Evolutionary conservation across 2,113 vertebrate genomes (phyloP).

Genomic region (Leiothrix lutea): DNA sequence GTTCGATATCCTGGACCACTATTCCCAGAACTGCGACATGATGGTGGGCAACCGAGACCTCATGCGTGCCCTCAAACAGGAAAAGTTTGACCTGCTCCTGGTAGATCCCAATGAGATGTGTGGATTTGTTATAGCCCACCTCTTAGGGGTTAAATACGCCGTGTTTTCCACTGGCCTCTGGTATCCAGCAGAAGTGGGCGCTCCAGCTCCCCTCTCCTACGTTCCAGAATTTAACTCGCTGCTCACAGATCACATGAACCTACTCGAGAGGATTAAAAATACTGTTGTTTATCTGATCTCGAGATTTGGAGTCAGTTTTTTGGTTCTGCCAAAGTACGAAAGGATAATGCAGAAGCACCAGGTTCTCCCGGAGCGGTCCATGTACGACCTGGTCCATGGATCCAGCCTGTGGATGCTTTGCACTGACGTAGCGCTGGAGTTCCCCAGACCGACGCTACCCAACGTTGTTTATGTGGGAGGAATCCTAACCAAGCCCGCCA

Average conservation of each 20-base stretch:
- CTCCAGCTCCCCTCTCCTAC: slow-evolving; percentile 91
- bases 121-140: slow-evolving; percentile 94
- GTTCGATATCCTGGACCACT: slow-evolving; percentile 96
- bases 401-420: slow-evolving; percentile 97
- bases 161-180: slow-evolving; percentile 97
- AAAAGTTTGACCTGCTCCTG: slow-evolving; percentile 91
- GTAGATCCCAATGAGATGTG: slow-evolving; percentile 99
- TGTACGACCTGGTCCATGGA: slow-evolving; percentile 92
- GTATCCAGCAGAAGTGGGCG: slow-evolving; percentile 96
- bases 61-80: slow-evolving; percentile 83
- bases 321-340: slow-evolving; percentile 95
- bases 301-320: slow-evolving; percentile 90
- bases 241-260: slow-evolving; percentile 92
- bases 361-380: slow-evolving; percentile 83
- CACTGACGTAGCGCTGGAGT: slow-evolving; percentile 95
- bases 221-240: slow-evolving; percentile 98
- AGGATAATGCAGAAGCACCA: slow-evolving; percentile 91
- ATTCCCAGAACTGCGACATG: slow-evolving; percentile 94
- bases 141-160: slow-evolving; percentile 91
- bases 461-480: slow-evolving; percentile 98
- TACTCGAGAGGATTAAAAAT: slow-evolving; percentile 89
- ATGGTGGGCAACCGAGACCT: slow-evolving; percentile 87
- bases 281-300: slow-evolving; percentile 89
- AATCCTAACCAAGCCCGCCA: slow-evolving; percentile 91
- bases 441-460: slow-evolving; percentile 94